Evolutionary conservation across 2,888 invertebrate species (phyloP).

Genomic region (Crioceris asparagi): DNA sequence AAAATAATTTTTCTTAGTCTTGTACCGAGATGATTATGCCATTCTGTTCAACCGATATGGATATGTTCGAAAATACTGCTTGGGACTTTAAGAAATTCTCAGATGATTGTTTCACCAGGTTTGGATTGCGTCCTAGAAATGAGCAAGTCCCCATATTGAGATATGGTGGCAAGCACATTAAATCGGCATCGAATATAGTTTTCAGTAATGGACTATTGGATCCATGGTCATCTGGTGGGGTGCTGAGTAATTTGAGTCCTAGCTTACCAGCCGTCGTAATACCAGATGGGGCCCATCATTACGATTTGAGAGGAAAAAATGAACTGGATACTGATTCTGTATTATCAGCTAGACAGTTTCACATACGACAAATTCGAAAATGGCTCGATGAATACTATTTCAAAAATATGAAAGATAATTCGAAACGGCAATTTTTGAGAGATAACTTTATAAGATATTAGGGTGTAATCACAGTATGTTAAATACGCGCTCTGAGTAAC

Average conservation of each 20-base stretch:
- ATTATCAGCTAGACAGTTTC: slow-evolving; percentile 48
- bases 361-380: slow-evolving; percentile 47
- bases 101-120: slow-evolving; percentile 53
- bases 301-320: slow-evolving; percentile 62
- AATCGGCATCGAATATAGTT: slow-evolving; percentile 57
- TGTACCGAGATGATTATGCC: slow-evolving; percentile 99
- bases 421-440: too few species aligned
- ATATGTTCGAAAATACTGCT: slow-evolving; percentile 69
- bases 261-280: slow-evolving; percentile 61
- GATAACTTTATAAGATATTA: too few species aligned
- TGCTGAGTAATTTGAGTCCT: slow-evolving; percentile 55
- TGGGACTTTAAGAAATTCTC: slow-evolving; percentile 65
- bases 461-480: too few species aligned
- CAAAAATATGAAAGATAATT: too few species aligned
- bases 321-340: slow-evolving; percentile 57
- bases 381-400: slow-evolving; percentile 40
- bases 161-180: slow-evolving; percentile 72
- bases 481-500: too few species aligned
- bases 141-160: slow-evolving; percentile 53
- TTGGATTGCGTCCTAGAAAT: slow-evolving; percentile 51
- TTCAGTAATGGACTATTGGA: slow-evolving; percentile 80
- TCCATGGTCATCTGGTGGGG: slow-evolving; percentile 82
- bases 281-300: slow-evolving; percentile 76
- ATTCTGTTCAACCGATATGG: slow-evolving; percentile 59
- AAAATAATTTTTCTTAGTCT: slow-evolving; percentile 42